A percentile compares a stretch with the other conserved stretches of the same genome.
These are phyloP conservation scores for Chrysomela aeneicollis DNA, from an alignment of 2,888 invertebrate species.

Conservation along the genomic window DNA sequence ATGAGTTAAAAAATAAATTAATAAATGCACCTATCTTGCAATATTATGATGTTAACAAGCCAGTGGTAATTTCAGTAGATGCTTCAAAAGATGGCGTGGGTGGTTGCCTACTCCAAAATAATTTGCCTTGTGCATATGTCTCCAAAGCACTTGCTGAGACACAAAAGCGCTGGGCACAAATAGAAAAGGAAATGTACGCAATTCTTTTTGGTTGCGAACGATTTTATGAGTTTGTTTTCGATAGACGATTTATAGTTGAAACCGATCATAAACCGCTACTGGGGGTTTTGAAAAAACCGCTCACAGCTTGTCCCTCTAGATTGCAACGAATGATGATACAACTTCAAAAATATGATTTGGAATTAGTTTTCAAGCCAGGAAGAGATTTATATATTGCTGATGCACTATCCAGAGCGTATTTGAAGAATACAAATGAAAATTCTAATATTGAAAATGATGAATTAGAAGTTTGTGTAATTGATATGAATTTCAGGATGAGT, in stretches of 20 bases:
- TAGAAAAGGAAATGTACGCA: constrained; percentile 30
- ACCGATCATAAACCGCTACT: constrained; percentile 40
- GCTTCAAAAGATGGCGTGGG: constrained; percentile 22
- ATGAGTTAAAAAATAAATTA: constrained; percentile 10
- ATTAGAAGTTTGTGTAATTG: constrained; percentile 22
- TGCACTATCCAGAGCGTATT: constrained; percentile 28
- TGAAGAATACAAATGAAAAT: constrained; percentile 6
- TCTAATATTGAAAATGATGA: constrained; percentile 19
- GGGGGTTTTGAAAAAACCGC: constrained; percentile 28
- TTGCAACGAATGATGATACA: constrained; percentile 31
- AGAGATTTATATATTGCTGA: constrained; percentile 34
- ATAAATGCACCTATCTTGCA: constrained; percentile 2
- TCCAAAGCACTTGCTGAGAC: too few relatives aligned
- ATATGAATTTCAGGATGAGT: constrained; percentile 25
- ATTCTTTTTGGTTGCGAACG: constrained; percentile 42
- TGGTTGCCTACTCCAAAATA: constrained; percentile 24
- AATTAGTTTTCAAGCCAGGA: constrained; percentile 30
- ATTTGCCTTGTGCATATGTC: constrained; percentile 18
- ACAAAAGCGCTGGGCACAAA: too few relatives aligned
- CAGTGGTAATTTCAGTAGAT: constrained; percentile 62
- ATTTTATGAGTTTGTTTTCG: constrained; percentile 37
- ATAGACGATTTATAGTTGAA: constrained; percentile 31
- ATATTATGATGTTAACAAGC: constrained; percentile 13
- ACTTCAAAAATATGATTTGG: constrained; percentile 31
- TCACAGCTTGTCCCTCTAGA: constrained; percentile 27